phyloP scores from a whole-genome alignment of 2,888 invertebrate species.

The Emesis furor region DNA sequence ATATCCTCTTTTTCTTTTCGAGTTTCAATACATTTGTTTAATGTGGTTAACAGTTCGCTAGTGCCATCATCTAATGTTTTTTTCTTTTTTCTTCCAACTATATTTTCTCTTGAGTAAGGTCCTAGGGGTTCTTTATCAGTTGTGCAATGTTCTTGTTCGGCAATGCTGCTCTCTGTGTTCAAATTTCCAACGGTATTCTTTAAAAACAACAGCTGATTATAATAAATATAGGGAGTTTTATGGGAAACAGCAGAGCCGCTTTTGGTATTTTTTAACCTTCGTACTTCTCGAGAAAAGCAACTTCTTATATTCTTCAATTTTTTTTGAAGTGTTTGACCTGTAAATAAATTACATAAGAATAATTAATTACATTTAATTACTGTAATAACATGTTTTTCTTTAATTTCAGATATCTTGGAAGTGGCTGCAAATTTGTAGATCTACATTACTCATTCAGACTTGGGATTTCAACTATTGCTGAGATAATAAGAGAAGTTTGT shows the following conservation, averaged over 20 bases:
- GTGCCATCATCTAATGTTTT: too few species aligned
- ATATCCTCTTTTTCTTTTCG: neutral
- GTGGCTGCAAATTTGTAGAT: conserved; percentile 59
- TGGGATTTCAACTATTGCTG: too few species aligned
- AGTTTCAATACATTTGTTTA: conserved; percentile 9
- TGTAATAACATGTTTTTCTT: too few species aligned
- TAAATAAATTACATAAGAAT: conserved; percentile 47
- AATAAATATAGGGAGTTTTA: conserved; percentile 66
- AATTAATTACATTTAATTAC: too few species aligned
- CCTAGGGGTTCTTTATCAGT: too few species aligned
- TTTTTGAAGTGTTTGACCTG: conserved; percentile 33
- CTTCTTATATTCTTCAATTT: conserved; percentile 60
- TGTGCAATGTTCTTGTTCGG: neutral
- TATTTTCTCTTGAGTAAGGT: neutral
- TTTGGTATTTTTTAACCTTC: conserved; percentile 55
- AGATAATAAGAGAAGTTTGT: too few species aligned
- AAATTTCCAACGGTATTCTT: conserved; percentile 53
- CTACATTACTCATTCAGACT: conserved; percentile 46
- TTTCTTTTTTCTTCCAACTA: too few species aligned
- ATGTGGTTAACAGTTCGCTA: neutral
- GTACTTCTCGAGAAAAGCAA: conserved; percentile 62
- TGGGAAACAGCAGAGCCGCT: conserved; percentile 62
- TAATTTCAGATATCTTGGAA: conserved; percentile 54
- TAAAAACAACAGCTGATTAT: conserved; percentile 62
- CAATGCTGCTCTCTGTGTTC: conserved; percentile 62